Evolutionary conservation across 2,113 vertebrate species (phyloP).

Genomic region (Propithecus coquereli): DNA sequence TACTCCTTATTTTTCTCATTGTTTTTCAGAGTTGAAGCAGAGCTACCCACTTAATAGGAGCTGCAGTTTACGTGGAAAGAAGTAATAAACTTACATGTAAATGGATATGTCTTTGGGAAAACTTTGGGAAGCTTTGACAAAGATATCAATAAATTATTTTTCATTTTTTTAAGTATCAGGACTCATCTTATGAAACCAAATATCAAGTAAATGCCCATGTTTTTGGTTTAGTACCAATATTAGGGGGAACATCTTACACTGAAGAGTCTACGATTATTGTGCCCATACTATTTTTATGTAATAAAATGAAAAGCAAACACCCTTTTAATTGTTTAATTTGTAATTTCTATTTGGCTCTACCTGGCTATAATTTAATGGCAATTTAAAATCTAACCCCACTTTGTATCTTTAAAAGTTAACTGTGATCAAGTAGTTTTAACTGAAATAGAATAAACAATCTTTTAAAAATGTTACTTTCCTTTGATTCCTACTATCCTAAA

Average conservation of each 20-base stretch:
- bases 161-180: neutral
- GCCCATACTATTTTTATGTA: fast-evolving
- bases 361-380: neutral
- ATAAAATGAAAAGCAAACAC: neutral
- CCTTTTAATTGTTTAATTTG: neutral
- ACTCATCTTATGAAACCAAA: neutral
- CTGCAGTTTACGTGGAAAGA: neutral
- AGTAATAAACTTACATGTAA: neutral
- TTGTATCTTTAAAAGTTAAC: conserved; percentile 22
- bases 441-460: neutral
- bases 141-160: neutral
- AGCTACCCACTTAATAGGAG: neutral
- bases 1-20: neutral
- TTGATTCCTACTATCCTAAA: conserved; percentile 52
- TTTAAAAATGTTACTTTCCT: neutral
- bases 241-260: neutral
- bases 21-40: neutral
- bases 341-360: neutral
- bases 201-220: neutral
- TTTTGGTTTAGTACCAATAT: neutral
- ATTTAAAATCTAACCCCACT: neutral
- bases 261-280: neutral
- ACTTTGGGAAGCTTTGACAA: neutral
- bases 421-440: neutral
- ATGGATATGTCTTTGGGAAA: neutral